Evolutionary conservation across 1,140 invertebrate species (phyloP).

Genomic region (Lordiphosa mommai): DNA sequence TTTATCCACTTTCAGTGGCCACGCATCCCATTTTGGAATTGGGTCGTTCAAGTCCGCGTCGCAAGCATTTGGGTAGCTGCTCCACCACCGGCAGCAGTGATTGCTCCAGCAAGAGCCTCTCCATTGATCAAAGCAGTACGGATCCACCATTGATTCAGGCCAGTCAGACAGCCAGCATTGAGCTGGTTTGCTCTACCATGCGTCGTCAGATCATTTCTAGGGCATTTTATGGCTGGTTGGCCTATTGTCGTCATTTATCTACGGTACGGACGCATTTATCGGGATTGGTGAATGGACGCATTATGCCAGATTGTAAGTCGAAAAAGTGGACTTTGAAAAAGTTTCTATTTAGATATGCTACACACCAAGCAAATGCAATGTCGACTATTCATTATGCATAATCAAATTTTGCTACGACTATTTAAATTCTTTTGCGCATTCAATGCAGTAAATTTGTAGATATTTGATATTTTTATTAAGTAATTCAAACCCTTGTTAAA

Average conservation of each 20-base stretch:
- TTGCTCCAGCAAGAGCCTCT: slow-evolving; percentile 77
- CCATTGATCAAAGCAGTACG: slow-evolving; percentile 80
- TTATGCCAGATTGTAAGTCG: slow-evolving; percentile 82
- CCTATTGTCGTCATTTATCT: slow-evolving; percentile 95
- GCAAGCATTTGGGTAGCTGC: slow-evolving; percentile 75
- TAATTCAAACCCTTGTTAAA: too few relatives aligned
- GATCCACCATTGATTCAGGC: slow-evolving; percentile 66
- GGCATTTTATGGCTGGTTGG: slow-evolving; percentile 97
- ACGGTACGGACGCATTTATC: slow-evolving; percentile 95
- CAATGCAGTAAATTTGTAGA: too few relatives aligned
- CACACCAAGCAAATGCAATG: too few relatives aligned
- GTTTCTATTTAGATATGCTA: too few relatives aligned
- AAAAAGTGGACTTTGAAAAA: too few relatives aligned
- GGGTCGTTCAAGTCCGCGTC: slow-evolving; percentile 65
- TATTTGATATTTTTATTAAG: too few relatives aligned
- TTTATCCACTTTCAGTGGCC: slow-evolving; percentile 60
- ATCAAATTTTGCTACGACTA: too few relatives aligned
- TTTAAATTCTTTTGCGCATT: too few relatives aligned
- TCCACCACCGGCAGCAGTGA: slow-evolving; percentile 79
- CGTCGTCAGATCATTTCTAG: slow-evolving; percentile 95
- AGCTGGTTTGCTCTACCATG: slow-evolving; percentile 94
- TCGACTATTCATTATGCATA: too few relatives aligned
- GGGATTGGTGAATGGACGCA: slow-evolving; percentile 89
- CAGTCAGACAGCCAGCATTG: slow-evolving; percentile 82
- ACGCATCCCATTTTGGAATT: slow-evolving; percentile 73